Percentiles rank a stretch among this genome's conserved stretches.
These are phyloP conservation scores for Lepidurus arcticus DNA, from an alignment of 1,140 invertebrate genomes.

Conservation along the genomic window DNA sequence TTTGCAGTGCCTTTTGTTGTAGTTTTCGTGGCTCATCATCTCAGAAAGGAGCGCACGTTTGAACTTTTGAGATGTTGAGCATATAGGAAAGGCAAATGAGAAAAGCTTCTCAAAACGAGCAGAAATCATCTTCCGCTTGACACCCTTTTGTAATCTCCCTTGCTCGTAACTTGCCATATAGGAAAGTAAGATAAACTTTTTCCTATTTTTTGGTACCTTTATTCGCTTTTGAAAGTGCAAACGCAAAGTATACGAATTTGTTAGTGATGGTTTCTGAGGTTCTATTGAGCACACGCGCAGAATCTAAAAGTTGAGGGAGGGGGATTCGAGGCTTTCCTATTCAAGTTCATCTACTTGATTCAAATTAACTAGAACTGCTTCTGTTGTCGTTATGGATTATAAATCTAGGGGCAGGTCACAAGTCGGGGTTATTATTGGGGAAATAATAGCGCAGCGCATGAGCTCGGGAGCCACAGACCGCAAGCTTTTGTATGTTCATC, in stretches of 20 bases:
- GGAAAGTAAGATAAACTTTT: background rate
- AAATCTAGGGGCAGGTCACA: background rate
- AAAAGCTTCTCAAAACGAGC: conserved; percentile 8
- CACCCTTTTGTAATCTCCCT: conserved; percentile 3
- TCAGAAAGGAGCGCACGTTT: background rate
- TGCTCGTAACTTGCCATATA: background rate
- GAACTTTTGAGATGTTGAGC: background rate
- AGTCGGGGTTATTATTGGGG: background rate
- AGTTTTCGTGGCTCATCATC: conserved; percentile 5
- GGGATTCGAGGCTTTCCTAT: too few species aligned
- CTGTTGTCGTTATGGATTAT: background rate
- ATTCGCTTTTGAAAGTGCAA: background rate
- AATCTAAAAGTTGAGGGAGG: too few species aligned
- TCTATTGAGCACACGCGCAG: too few species aligned
- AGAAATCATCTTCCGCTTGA: conserved; percentile 19
- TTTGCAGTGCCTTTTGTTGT: background rate
- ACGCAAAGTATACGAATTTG: too few species aligned
- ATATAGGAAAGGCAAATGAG: background rate
- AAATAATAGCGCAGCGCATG: background rate
- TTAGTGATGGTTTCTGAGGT: too few species aligned
- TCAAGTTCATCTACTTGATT: too few species aligned
- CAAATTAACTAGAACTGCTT: background rate
- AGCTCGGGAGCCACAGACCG: background rate
- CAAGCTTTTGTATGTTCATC: background rate
- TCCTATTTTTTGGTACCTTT: background rate